phyloP scores from a whole-genome alignment of 2,113 vertebrate genomes.

The Plecturocebus donacophilus region DNA sequence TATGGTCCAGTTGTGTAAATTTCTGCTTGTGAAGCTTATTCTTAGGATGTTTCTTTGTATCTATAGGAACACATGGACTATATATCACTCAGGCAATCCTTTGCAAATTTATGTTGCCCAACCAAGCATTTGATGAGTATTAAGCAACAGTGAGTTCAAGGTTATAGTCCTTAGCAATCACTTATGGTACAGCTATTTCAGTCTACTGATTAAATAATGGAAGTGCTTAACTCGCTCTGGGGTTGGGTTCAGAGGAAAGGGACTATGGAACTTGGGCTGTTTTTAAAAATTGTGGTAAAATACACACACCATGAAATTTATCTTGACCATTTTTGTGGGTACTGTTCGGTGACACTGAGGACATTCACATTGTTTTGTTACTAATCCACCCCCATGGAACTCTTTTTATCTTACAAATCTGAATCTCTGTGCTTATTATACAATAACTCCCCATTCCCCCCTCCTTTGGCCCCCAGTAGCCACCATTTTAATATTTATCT shows the following conservation, averaged over 20 bases:
- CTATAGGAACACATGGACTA: background rate
- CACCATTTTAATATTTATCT: background rate
- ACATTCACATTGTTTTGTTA: background rate
- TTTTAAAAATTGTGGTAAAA: background rate
- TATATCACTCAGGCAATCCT: background rate
- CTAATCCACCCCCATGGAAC: background rate
- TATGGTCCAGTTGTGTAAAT: background rate
- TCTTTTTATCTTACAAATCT: background rate
- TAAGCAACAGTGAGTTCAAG: background rate
- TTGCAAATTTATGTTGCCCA: background rate
- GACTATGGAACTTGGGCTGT: background rate
- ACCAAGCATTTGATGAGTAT: background rate
- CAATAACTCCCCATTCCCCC: too few species aligned
- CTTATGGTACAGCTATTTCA: background rate
- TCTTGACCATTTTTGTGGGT: background rate
- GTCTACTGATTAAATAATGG: background rate
- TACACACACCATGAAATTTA: background rate
- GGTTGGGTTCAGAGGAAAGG: background rate
- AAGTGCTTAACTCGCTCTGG: background rate
- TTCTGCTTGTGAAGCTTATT: background rate
- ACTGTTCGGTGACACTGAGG: background rate
- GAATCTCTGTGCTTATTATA: background rate
- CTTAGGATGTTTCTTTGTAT: background rate
- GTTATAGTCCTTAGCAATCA: background rate
- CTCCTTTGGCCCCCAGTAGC: background rate